Base-by-base conservation (phyloP, 2,113 vertebrate genomes). In the Shinisaurus crocodilurus region DNA sequence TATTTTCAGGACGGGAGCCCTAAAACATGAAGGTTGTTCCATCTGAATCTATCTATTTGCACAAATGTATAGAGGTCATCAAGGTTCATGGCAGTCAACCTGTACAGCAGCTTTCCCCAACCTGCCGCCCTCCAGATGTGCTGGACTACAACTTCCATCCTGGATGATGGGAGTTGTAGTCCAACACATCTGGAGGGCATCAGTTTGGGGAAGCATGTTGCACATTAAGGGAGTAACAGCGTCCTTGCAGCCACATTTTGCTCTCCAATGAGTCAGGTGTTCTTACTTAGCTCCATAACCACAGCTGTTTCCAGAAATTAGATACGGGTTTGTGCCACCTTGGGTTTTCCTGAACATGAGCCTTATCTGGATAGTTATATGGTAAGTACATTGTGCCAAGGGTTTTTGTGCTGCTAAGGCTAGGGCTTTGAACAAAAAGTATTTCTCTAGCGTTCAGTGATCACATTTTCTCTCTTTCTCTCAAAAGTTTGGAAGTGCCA, bases 401-500 rank as follows among this genome's bases (percentile, higher is more conserved):
- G 82, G n/a, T n/a, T n/a, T 89, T 83, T 40, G 86, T 92, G 90
- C 90, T 93, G 54, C 81, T 48, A 57, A 60, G 91, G 85, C 0
- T 89, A 34, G 45, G 92, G 1, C 20, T 25, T 37, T 67, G 9
- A 43, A 57, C 37, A 20, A 60, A 3, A 72, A 87, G 34, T 43
- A 88, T 87, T 76, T 90, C 79, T 12, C 93, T 93, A 67, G 92
- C 96, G 92, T 96, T 91, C 92, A 91, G 91, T 91, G 84, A 89
- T 92, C 86, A 80, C 54, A 6, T 87, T 95, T 88, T 93, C 91
- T 95, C 89, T 95, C 89, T 94, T 91, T 95, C 94, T 93, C 94
- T 97, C 88, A 95, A 91, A 97, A 97, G 95, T 97, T 96, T 97
- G 96, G 90, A 97, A 97, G 94, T 96, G 91, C 94, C 93, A 91